Evolutionary conservation across 2,113 vertebrate genomes (phyloP), one percentile per base, ranked within the genome.

Genomic region (Lichenostomus cassidix): DNA sequence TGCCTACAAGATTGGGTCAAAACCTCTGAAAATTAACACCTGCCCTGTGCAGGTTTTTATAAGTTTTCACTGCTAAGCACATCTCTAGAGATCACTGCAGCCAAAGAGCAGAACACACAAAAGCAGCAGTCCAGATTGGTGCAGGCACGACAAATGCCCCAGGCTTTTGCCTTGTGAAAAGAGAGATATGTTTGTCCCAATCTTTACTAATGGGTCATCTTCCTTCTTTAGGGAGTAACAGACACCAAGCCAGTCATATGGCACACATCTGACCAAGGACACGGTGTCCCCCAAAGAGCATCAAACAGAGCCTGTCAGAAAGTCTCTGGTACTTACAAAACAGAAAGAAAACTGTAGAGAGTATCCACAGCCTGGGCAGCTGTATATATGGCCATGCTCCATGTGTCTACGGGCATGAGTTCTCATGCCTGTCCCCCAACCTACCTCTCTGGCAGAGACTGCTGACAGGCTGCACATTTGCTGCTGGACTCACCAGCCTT

Each of bases 381-480:
- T 70, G 17, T 12, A 29, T 17, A 44, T 10, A 58, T 2, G 13
- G 17, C 22, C 22, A 81, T 2, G 3, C 44, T 29, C 3, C 1
- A 5, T 46, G 37, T 31, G 12, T 17, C 55, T 28, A 41, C 1
- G 0, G 74, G 29, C 5, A 4, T 5, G 9, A 60, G 23, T 49
- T 50, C 15, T 59, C 49, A 33, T 11, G 20, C 31, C 71, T 49
- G 50, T 11, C 5, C 11, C 9, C 3, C 1, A 1, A 4, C 2
- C 10, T 11, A 42, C 33, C 20, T 42, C 55, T 74, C 39, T 24
- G 17, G 39, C 18, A 81, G 53, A 80, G 69, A 59, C 46, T 67
- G 67, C 56, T 64, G 39, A 5, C 1, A 9, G 52, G 37, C 58
- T 91, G 52, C 0, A 0, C 7, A 21, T 21, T 24, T 6, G 2